Base-by-base conservation (phyloP, 2,113 vertebrate species). In the Embiotoca jacksoni region DNA sequence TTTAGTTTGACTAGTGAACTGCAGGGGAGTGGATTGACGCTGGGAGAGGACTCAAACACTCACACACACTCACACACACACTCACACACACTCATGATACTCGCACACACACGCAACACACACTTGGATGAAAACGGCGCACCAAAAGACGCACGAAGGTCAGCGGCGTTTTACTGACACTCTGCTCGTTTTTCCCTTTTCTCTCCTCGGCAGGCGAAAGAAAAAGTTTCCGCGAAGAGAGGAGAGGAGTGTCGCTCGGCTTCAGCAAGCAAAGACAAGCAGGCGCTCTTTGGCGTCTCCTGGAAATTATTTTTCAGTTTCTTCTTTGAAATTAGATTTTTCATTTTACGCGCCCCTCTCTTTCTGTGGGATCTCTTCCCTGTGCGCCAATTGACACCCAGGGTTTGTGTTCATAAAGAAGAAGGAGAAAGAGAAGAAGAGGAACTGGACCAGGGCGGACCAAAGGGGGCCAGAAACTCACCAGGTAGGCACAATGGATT, bases 1-100 rank as follows among this genome's bases (percentile, higher is more conserved):
- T 16, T 6, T 0, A 2, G 0, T 0, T 81, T 78, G 83, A 82
- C 72, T 16, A 39, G 55, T 81, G 67, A 16, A 81, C 89, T 87
- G 84, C 83, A 86, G 82, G 81, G 94, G 92, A 89, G 88, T 89
- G 81, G 85, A 92, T 81, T 87, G 85, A 72, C 81, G 61, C 89
- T 82, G 72, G 64, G 83, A 85, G 80, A 85, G 71, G 68, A 83
- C 73, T 81, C 80, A 61, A 59, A 83, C 81, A 84, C 83, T 54
- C 87, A 56, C 84, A 60, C 84, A 64, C 81, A 62, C 68, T 3
- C 65, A 47, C 75, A 31, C 80, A 13, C 69, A 44, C 82, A 47
- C 64, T 47, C 54, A 32, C 79, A 31, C 80, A 52, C 80, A 37
- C 47, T 5, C 36, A 7, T 7, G 56, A 62, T 7, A 66, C 75